Evolutionary conservation across 2,113 vertebrate genomes (phyloP).

Genomic region (Podilymbus podiceps): DNA sequence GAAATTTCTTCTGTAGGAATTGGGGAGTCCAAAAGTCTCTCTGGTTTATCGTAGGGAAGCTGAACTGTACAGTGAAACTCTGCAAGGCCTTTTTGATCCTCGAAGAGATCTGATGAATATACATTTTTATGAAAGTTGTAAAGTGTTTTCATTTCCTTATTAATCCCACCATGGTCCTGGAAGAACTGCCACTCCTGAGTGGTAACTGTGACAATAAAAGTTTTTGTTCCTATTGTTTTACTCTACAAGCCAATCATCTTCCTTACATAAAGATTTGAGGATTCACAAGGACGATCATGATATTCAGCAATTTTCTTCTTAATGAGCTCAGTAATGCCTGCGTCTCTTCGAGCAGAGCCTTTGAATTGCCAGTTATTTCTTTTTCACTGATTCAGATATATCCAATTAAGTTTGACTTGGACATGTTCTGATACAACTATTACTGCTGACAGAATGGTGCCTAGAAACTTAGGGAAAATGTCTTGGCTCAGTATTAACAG

Average conservation of each 20-base stretch:
- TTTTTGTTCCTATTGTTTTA: slow-evolving; percentile 66
- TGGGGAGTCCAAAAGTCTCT: slow-evolving; percentile 66
- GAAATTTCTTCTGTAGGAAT: slow-evolving; percentile 71
- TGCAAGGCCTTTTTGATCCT: slow-evolving; percentile 78
- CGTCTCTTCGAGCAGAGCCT: slow-evolving; percentile 44
- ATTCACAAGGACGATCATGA: slow-evolving; percentile 41
- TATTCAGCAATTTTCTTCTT: slow-evolving; percentile 72
- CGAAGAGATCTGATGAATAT: slow-evolving; percentile 74
- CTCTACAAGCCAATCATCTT: slow-evolving; percentile 53
- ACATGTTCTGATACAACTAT: slow-evolving; percentile 22
- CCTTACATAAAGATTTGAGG: slow-evolving; percentile 54
- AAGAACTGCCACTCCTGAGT: slow-evolving; percentile 66
- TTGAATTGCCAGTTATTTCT: slow-evolving; percentile 66
- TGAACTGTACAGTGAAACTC: slow-evolving; percentile 73
- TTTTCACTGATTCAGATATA: slow-evolving; percentile 61
- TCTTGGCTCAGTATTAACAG: slow-evolving; percentile 13
- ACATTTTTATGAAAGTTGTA: slow-evolving; percentile 72
- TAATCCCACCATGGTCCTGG: slow-evolving; percentile 65
- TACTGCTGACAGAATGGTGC: slow-evolving; percentile 15
- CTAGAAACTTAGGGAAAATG: slow-evolving; percentile 5
- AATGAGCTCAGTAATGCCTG: slow-evolving; percentile 65
- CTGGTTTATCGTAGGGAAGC: slow-evolving; percentile 66
- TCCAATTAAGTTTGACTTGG: slow-evolving; percentile 65
- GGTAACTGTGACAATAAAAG: slow-evolving; percentile 65
- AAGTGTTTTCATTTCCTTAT: slow-evolving; percentile 72